Conservation (phyloP, 2,113 vertebrate species). For the Verasper variegatus region DNA sequence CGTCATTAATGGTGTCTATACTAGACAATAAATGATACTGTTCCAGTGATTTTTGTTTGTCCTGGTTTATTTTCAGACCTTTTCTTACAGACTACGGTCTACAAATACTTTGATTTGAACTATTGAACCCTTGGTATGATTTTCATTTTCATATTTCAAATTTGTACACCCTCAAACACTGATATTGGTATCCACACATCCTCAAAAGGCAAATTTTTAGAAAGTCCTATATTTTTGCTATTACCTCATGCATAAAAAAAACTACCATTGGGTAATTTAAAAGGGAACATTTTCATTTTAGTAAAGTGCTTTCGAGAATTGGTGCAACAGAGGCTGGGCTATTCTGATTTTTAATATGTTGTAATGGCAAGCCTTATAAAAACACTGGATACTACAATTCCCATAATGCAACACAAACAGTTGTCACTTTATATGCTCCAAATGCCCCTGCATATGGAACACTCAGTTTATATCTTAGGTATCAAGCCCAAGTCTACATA, state of each 20-base stretch:
- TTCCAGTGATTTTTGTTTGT: no score
- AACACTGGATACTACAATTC: neutral
- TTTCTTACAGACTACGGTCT: no score
- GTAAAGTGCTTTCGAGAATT: neutral
- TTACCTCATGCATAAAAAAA: no score
- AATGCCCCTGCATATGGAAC: neutral
- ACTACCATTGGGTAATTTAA: no score
- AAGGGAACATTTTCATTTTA: no score
- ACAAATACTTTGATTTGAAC: no score
- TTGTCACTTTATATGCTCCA: no score
- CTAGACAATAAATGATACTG: neutral
- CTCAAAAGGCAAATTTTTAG: neutral
- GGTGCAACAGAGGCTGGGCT: neutral
- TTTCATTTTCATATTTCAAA: no score
- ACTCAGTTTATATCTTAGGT: neutral
- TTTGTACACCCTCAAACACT: no score
- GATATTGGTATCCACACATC: neutral
- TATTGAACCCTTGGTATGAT: no score
- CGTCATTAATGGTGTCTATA: neutral
- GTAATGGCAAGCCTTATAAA: no score
- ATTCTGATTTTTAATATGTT: neutral
- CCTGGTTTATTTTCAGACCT: neutral
- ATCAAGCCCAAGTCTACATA: neutral
- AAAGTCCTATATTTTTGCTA: no score
- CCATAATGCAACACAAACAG: neutral